Evolutionary conservation across 2,888 invertebrate genomes (phyloP).

Genomic region (Plebejus melissa): DNA sequence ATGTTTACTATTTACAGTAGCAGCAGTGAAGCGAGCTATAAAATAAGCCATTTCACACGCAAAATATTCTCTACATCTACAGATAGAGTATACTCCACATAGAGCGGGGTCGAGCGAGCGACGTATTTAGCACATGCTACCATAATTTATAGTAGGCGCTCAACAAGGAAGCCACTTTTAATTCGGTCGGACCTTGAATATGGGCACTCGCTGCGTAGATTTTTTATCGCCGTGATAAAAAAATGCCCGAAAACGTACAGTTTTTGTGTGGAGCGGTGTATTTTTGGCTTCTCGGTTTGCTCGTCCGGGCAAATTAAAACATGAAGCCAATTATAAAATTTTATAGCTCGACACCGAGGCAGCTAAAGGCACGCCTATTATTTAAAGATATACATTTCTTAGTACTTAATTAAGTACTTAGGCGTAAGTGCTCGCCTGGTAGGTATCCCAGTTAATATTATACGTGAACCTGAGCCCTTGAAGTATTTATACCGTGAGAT

Average conservation of each 20-base stretch:
- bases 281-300: conserved; percentile 2
- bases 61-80: neutral
- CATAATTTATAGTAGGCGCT: conserved; percentile 32
- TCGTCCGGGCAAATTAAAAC: neutral
- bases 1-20: neutral
- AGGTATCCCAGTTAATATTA: neutral
- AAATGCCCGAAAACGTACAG: conserved; percentile 24
- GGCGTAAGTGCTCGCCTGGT: neutral
- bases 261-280: conserved; percentile 16
- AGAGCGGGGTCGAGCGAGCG: conserved; percentile 11
- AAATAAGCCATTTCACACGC: neutral
- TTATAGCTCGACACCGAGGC: neutral
- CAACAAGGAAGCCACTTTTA: conserved; percentile 39
- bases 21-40: neutral
- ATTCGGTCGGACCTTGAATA: conserved; percentile 44
- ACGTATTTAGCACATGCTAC: conserved; percentile 30
- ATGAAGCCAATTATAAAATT: conserved; percentile 1
- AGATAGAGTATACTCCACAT: neutral
- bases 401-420: neutral
- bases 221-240: conserved; percentile 31
- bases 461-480: neutral
- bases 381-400: neutral
- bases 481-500: conserved; percentile 5
- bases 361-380: neutral
- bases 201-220: conserved; percentile 42